Percentiles rank a stretch among this genome's conserved stretches.
Conservation (phyloP, 2,113 vertebrate species). For the Antechinus flavipes region DNA sequence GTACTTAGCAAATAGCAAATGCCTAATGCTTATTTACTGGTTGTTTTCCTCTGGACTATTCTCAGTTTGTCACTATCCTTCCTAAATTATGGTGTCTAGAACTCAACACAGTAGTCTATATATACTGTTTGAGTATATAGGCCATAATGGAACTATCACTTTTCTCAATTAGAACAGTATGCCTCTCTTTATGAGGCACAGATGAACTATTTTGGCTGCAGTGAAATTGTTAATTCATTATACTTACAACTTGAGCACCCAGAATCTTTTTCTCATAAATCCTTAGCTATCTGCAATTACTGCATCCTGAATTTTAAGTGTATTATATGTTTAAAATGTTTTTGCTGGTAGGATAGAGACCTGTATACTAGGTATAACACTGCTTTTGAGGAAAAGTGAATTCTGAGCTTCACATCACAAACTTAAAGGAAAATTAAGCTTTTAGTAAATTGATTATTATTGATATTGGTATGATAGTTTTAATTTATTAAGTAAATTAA, state of each 20-base stretch:
- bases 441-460: background rate
- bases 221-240: background rate
- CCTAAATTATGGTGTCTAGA: background rate
- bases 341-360: background rate
- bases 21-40: no score
- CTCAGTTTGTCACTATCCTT: background rate
- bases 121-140: background rate
- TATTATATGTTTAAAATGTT: background rate
- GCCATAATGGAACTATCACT: background rate
- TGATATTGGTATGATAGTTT: background rate
- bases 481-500: background rate
- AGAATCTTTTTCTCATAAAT: background rate
- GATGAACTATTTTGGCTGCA: background rate
- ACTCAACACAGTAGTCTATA: background rate
- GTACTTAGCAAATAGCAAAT: no score
- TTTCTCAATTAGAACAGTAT: background rate
- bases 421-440: background rate
- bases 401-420: background rate
- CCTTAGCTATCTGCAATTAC: background rate
- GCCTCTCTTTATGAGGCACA: background rate
- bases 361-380: background rate
- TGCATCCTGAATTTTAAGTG: background rate
- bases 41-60: background rate
- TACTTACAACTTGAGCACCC: background rate
- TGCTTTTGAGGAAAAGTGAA: background rate